Evolutionary conservation across 1,140 invertebrate species (phyloP).

Genomic region (Drosophila athabasca): DNA sequence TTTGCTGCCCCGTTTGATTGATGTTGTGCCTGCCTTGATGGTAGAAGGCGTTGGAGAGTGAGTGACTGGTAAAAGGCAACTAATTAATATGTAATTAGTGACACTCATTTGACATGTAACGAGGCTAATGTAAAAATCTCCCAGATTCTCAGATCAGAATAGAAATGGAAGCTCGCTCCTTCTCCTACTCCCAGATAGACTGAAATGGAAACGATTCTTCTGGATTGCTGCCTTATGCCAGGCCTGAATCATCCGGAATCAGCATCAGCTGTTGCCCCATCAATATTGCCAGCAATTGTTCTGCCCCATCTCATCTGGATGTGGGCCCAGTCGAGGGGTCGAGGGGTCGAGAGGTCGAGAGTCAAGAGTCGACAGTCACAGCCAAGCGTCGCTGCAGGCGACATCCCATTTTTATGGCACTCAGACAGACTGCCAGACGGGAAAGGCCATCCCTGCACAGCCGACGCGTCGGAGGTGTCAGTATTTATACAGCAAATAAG

Average conservation of each 20-base stretch:
- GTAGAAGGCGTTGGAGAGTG: neutral
- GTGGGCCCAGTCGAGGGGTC: no score
- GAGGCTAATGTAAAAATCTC: conserved; percentile 45
- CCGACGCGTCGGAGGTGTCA: conserved; percentile 57
- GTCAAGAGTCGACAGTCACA: conserved; percentile 7
- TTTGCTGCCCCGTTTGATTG: conserved; percentile 53
- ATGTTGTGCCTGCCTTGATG: conserved; percentile 29
- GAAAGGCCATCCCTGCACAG: conserved; percentile 34
- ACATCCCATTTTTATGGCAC: conserved; percentile 58
- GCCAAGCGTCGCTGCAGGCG: conserved; percentile 54
- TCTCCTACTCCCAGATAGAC: neutral
- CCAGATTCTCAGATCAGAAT: neutral
- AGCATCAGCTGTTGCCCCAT: conserved; percentile 46
- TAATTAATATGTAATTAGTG: conserved; percentile 74
- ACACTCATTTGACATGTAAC: conserved; percentile 65
- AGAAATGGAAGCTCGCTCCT: neutral
- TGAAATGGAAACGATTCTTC: conserved; percentile 49
- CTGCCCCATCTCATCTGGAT: conserved; percentile 9
- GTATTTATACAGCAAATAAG: conserved; percentile 81
- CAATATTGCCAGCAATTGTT: conserved; percentile 54
- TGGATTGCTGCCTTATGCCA: conserved; percentile 36
- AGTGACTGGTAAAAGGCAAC: conserved; percentile 45
- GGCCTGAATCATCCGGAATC: conserved; percentile 37
- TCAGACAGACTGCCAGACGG: conserved; percentile 20
- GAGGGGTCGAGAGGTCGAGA: neutral